Evolutionary conservation across 37 sponge, comb jelly and placozoan genomes (phyloP).

Genomic region (Beroe ovata): DNA sequence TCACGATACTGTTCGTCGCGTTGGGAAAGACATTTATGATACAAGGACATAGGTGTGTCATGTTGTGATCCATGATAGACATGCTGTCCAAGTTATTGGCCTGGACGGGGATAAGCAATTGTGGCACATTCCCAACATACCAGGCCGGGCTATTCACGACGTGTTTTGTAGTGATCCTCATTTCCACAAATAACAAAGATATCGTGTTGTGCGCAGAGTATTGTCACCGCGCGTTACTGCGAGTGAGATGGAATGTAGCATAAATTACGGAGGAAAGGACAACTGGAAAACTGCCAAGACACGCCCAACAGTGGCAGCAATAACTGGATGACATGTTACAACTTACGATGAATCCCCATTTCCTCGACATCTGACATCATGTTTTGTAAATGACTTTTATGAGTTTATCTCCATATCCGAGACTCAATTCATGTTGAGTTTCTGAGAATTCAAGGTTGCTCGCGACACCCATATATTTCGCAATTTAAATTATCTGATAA

Average conservation of each 20-base stretch:
- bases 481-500: too few relatives aligned
- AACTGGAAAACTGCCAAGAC: constrained; percentile 32
- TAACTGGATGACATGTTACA: constrained; percentile 23
- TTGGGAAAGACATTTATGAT: too few relatives aligned
- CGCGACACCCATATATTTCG: too few relatives aligned
- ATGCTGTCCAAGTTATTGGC: too few relatives aligned
- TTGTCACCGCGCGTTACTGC: background rate
- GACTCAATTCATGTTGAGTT: background rate
- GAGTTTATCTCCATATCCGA: background rate
- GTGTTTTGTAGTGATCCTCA: background rate
- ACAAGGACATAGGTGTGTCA: too few relatives aligned
- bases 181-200: background rate
- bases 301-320: constrained; percentile 10
- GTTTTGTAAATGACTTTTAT: background rate
- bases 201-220: background rate
- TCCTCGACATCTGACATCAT: background rate
- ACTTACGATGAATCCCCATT: background rate
- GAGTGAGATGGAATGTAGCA: background rate
- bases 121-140: constrained; percentile 5
- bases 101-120: background rate
- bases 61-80: too few relatives aligned
- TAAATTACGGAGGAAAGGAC: constrained; percentile 15
- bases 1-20: too few relatives aligned
- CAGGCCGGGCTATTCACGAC: background rate
- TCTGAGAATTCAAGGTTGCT: background rate